These are phyloP conservation scores for Oophaga sylvatica DNA, from an alignment of 2,797 vertebrate species.

Conservation along the genomic window DNA sequence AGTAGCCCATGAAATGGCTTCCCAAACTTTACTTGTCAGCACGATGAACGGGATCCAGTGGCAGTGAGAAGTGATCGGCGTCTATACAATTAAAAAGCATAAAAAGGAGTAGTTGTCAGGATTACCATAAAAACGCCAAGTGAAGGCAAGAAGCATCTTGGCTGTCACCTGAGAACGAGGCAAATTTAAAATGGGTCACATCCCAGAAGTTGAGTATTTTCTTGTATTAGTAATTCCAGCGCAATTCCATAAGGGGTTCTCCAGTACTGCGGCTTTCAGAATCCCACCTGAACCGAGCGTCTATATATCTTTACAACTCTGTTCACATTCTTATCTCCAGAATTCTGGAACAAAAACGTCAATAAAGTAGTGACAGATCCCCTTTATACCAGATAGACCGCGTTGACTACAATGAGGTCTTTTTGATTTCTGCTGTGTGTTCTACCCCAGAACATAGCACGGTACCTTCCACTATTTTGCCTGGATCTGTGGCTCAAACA, in stretches of 20 bases:
- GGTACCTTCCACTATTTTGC: no score
- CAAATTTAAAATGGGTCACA: neutral
- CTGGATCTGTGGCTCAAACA: no score
- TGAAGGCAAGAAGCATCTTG: neutral
- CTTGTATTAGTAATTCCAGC: constrained; percentile 1
- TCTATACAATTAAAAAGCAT: neutral
- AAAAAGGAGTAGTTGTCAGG: neutral
- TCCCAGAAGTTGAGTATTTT: neutral
- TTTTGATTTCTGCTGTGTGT: no score
- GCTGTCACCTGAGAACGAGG: constrained; percentile 24
- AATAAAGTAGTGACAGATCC: no score
- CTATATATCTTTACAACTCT: no score
- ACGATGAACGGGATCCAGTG: neutral
- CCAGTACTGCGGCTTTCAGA: neutral
- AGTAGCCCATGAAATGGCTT: neutral
- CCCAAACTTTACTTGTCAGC: neutral
- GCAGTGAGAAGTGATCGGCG: neutral
- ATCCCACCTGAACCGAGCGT: no score
- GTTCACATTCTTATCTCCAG: no score
- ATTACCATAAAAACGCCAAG: neutral
- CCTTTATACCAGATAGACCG: no score
- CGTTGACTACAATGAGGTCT: no score
- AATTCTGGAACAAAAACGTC: no score
- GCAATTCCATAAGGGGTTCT: neutral
- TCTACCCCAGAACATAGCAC: no score